Evolutionary conservation across 2,888 invertebrate species (phyloP), one percentile per base, ranked within the genome.

Genomic region (Drosophila merina): DNA sequence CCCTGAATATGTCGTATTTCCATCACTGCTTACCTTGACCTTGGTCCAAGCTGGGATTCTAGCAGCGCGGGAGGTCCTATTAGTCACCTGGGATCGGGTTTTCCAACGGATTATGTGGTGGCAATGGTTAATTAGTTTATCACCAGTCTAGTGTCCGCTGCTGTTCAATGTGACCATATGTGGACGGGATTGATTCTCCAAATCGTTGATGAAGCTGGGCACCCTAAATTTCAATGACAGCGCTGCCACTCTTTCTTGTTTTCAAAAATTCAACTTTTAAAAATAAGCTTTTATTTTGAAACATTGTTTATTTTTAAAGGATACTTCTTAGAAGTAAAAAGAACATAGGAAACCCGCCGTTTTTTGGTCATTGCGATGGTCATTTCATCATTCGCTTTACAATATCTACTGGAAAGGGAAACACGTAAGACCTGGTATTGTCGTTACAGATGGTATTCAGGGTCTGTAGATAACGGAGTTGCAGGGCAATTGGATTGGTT

Each of bases 381-480:
- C 28, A 69, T 49, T 57, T 52, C 45, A 80, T 55, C 10, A 80
- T 1, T 14, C 70, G 78, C 14, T 56, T 38, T 2, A 84, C 25
- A 25, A 84, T 59, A 7, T 84, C 84, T 6, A 84, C 71, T 4
- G 84, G 84, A 10, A 84, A 69, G 0, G 84, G 84, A 12, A 84
- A 84, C 4, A 84, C 75, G 30, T 79, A 66, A 0, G 82, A 62
- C 1, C 62, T 33, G 5, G 87, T 84, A 0, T 75, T 7, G 2
- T 76, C 62, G 38, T 86, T 86, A 40, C 76, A 76, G 31, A 84
- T 84, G 1, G 85, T 74, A 20, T 76, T 86, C 1, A 84, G 63
- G 4, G 84, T 87, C 57, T 84, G 84, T 33, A 84, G 44, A 48
- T 87, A 84, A 3, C 84, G 82, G 14, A 84, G 45, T 67, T 84